Percentiles rank a stretch among this genome's conserved stretches.
phyloP scores from a whole-genome alignment of 2,797 vertebrate genomes.

The Bradypodion ventrale region DNA sequence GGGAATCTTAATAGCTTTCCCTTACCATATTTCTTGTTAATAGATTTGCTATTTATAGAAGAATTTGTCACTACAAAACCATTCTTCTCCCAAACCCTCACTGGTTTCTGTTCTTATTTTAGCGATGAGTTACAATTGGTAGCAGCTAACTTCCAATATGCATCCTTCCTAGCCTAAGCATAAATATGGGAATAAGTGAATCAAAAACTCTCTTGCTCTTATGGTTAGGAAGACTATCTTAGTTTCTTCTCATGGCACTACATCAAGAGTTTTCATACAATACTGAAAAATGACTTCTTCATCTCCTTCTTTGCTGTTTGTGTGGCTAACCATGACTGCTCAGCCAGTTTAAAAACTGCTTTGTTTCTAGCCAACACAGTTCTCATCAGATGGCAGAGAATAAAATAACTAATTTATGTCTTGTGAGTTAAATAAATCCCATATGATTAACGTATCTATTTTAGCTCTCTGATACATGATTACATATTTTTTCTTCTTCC shows the following conservation, averaged over 20 bases:
- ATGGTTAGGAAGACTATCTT: not conserved
- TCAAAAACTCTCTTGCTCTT: not conserved
- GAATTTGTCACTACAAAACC: slow-evolving; percentile 62
- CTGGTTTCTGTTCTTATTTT: too few species aligned
- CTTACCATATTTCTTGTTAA: slow-evolving; percentile 61
- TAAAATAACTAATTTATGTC: not conserved
- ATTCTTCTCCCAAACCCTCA: slow-evolving; percentile 37
- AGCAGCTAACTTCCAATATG: slow-evolving; percentile 9
- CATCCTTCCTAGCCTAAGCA: not conserved
- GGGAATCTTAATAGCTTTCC: slow-evolving; percentile 59
- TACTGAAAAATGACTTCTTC: not conserved
- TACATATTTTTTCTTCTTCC: not conserved
- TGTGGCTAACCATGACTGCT: too few species aligned
- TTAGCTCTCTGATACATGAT: not conserved
- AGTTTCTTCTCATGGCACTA: not conserved
- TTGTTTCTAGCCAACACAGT: not conserved
- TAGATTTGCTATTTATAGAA: slow-evolving; percentile 69
- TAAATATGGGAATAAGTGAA: not conserved
- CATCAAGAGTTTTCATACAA: not conserved
- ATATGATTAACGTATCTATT: not conserved
- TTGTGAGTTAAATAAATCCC: not conserved
- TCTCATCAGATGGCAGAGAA: not conserved
- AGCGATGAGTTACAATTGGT: not conserved
- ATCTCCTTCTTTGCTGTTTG: not conserved
- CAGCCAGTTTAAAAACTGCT: not conserved